phyloP scores from a whole-genome alignment of 2,113 vertebrate species.

The Canis aureus region DNA sequence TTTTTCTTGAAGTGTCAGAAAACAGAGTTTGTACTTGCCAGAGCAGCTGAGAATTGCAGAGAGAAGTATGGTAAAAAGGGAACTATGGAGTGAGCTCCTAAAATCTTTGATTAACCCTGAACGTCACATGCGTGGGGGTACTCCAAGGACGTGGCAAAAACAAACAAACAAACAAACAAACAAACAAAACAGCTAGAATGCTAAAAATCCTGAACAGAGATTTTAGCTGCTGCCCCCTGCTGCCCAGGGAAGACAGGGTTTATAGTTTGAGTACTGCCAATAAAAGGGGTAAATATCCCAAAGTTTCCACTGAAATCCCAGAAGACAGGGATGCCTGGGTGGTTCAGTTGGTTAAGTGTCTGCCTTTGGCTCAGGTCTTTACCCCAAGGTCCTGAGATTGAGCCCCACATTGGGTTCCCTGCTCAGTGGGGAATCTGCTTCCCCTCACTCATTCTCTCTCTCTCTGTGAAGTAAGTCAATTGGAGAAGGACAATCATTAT shows the following conservation, averaged over 20 bases:
- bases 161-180: no score
- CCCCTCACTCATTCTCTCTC: no score
- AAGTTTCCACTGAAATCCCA: neutral
- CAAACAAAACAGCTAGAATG: neutral
- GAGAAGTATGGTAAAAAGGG: neutral
- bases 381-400: no score
- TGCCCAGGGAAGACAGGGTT: constrained; percentile 24
- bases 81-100: neutral
- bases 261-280: neutral
- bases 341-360: no score
- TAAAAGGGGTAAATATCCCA: constrained; percentile 25
- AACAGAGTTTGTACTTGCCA: neutral
- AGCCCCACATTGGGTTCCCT: no score
- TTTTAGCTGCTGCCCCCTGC: neutral
- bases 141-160: constrained; percentile 16
- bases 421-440: no score
- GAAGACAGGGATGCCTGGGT: no score
- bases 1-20: constrained; percentile 28
- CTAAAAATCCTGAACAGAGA: neutral
- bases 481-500: no score
- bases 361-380: no score
- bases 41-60: neutral
- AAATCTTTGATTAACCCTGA: neutral
- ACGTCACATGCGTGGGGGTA: neutral
- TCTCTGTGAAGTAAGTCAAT: no score